Percentiles rank a stretch among this genome's conserved stretches.
Conservation (phyloP, 2,797 vertebrate genomes). For the Leptodactylus fallax region DNA sequence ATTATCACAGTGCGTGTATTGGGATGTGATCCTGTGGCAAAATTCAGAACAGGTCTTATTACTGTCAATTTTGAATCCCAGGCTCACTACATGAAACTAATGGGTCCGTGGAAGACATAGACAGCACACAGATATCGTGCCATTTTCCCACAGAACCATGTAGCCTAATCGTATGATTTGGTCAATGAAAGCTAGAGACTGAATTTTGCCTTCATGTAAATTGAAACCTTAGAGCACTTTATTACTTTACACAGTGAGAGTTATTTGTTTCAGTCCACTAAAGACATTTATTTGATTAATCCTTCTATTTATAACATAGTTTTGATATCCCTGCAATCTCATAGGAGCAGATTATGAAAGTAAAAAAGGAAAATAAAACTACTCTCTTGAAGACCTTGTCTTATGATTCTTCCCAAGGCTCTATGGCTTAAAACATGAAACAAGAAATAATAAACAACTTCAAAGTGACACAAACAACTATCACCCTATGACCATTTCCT, state of each 20-base stretch:
- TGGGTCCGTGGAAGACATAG: too few species aligned
- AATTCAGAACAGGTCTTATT: too few species aligned
- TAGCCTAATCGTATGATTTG: too few species aligned
- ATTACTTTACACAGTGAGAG: neutral
- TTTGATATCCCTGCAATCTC: neutral
- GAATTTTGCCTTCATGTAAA: too few species aligned
- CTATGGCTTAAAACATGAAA: conserved; percentile 38
- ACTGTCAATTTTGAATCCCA: too few species aligned
- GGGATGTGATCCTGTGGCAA: too few species aligned
- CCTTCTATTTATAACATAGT: neutral
- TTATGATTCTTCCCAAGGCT: conserved; percentile 13
- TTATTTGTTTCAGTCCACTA: neutral
- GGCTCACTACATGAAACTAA: too few species aligned
- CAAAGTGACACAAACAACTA: conserved; percentile 39
- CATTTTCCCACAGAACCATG: too few species aligned
- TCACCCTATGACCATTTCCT: conserved; percentile 35
- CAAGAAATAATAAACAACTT: conserved; percentile 36
- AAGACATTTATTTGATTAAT: neutral
- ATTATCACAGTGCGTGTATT: too few species aligned
- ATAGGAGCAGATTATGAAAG: neutral
- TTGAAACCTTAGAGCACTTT: neutral
- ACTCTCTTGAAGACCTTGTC: conserved; percentile 14
- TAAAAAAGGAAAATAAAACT: neutral
- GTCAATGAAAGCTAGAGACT: too few species aligned
- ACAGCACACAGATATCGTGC: too few species aligned